Conservation (phyloP, 2,888 invertebrate species). For the Lamellibrachia columna region DNA sequence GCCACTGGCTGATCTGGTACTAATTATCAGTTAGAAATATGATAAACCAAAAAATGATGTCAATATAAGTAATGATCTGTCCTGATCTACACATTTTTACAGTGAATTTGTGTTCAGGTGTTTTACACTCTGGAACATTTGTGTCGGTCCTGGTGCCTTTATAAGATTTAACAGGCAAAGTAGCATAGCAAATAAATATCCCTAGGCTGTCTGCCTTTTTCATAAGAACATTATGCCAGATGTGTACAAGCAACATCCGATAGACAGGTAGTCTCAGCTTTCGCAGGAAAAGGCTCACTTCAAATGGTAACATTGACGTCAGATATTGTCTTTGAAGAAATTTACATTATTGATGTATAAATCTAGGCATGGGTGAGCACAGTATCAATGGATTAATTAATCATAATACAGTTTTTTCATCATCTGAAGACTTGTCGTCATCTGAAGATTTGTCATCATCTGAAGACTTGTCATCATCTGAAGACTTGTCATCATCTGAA, state of each 20-base stretch:
- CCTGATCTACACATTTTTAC: not conserved
- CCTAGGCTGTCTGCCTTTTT: not conserved
- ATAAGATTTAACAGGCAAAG: not conserved
- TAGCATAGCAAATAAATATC: not conserved
- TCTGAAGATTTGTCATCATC: too few species aligned
- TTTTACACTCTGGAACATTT: not conserved
- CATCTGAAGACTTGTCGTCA: too few species aligned
- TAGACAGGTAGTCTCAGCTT: constrained; percentile 8
- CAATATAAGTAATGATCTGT: not conserved
- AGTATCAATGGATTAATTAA: not conserved
- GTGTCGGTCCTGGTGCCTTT: not conserved
- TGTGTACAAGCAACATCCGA: not conserved
- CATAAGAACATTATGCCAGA: not conserved
- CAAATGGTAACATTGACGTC: not conserved
- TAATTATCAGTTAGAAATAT: not conserved
- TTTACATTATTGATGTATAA: not conserved
- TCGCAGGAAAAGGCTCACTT: not conserved
- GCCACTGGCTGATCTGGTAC: not conserved
- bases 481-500: too few species aligned
- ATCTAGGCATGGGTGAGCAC: not conserved
- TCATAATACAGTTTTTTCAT: too few species aligned
- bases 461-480: too few species aligned
- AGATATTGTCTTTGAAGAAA: constrained; percentile 12
- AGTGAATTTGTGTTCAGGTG: not conserved
- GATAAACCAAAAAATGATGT: not conserved